A percentile compares a stretch with the other conserved stretches of the same genome.
phyloP scores from a whole-genome alignment of 37 sponge, comb jelly and placozoan species.

The Haliclona indistincta region DNA sequence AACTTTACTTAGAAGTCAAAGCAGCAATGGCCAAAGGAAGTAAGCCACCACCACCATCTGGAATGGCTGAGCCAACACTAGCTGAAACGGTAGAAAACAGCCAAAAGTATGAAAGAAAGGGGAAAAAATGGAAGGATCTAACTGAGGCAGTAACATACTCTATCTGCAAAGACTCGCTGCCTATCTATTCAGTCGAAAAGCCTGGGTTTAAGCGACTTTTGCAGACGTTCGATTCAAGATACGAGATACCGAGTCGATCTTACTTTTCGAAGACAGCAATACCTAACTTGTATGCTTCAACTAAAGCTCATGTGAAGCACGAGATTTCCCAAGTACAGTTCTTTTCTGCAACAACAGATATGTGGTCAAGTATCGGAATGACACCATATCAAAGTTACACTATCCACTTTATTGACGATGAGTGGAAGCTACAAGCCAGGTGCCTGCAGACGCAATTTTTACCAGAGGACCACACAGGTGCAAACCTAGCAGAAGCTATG shows the following conservation, averaged over 20 bases:
- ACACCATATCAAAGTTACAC: conserved; percentile 48
- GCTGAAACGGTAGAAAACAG: not conserved
- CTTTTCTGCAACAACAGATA: conserved; percentile 38
- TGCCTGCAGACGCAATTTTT: conserved; percentile 34
- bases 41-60: no score
- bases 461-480: conserved; percentile 39
- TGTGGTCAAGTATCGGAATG: conserved; percentile 33
- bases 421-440: conserved; percentile 5
- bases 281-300: not conserved
- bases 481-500: conserved; percentile 24
- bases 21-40: conserved; percentile 18
- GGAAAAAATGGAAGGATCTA: conserved; percentile 35
- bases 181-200: conserved; percentile 1
- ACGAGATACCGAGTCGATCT: not conserved
- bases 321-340: not conserved
- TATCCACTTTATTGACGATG: conserved; percentile 22
- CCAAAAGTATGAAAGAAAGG: conserved; percentile 18
- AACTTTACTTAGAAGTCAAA: conserved; percentile 12
- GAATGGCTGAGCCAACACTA: conserved; percentile 15
- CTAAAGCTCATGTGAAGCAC: not conserved
- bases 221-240: not conserved
- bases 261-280: conserved; percentile 6
- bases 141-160: conserved; percentile 34
- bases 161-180: conserved; percentile 29
- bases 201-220: conserved; percentile 3